Conservation (phyloP, 2,113 vertebrate genomes). For the Oryzias curvinotus region DNA sequence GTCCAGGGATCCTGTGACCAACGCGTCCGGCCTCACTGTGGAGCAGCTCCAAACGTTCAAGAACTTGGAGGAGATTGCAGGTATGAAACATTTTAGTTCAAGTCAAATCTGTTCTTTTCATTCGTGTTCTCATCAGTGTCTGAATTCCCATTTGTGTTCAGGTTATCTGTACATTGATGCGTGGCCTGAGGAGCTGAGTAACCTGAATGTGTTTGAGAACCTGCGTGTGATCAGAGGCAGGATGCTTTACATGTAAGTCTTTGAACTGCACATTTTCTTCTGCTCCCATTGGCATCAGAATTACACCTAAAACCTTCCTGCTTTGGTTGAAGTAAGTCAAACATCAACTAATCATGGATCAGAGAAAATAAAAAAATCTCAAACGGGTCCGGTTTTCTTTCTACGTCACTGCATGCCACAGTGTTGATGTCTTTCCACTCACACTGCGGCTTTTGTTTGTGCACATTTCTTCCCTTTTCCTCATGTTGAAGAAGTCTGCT, state of each 20-base stretch:
- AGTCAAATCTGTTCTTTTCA: background rate
- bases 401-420: slow-evolving; percentile 14
- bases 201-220: slow-evolving; percentile 89
- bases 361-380: background rate
- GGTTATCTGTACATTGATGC: slow-evolving; percentile 92
- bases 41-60: slow-evolving; percentile 82
- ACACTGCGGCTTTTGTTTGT: slow-evolving; percentile 24
- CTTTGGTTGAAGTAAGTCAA: background rate
- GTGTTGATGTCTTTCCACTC: slow-evolving; percentile 5
- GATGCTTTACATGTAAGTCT: slow-evolving; percentile 86
- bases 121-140: background rate
- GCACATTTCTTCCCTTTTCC: background rate
- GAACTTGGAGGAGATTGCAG: slow-evolving; percentile 90
- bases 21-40: slow-evolving; percentile 75
- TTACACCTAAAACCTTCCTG: no score
- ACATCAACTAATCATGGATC: background rate
- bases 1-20: slow-evolving; percentile 79
- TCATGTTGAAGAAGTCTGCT: slow-evolving; percentile 27
- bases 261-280: background rate
- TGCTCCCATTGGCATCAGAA: background rate
- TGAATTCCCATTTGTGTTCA: slow-evolving; percentile 45
- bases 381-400: background rate
- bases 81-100: slow-evolving; percentile 61
- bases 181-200: slow-evolving; percentile 80
- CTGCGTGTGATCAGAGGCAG: slow-evolving; percentile 88